Evolutionary conservation across 2,797 vertebrate genomes (phyloP), one percentile per base, ranked within the genome.

Genomic region (Phrynocephalus guinanensis): DNA sequence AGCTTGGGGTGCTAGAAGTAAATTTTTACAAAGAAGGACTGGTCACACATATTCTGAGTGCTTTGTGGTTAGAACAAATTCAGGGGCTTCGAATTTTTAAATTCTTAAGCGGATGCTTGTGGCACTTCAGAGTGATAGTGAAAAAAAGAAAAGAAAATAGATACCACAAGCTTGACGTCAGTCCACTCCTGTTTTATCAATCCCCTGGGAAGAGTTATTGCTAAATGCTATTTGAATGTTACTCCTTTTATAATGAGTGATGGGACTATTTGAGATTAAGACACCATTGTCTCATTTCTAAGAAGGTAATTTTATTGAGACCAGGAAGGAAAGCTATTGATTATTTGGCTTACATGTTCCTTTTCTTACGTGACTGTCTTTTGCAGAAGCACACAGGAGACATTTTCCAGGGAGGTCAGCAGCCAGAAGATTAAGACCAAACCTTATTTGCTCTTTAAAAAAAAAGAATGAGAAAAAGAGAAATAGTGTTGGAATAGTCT

Each of bases 321-420:
- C 13, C 11, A 68, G 67, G 84, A 70, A 30, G 68, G 3, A 70
- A 79, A 33, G 44, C 44, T 33, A 79, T 70, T 67, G 73, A 85
- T 85, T 77, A 16, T 11, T 38, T 52, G 9, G 16, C 28, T 11
- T 20, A 63, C 3, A 6, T 50, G 38, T 30, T 85, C 11, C 63
- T 16, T 85, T 52, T 16, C 11, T 52, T 79, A 79, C 20, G 76
- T 85, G 84, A 85, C 63, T 48, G 16, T 85, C 44, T 70, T 15
- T 56, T 67, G 48, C n/a, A 16, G 68, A 85, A 28, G 75, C 28
- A 85, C 75, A 85, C 20, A 33, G 63, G 30, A 52, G 5, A 44
- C 9, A 22, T 77, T 9, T 63, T 76, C 56, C 26, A 66, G 30
- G 20, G 7, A 50, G 50, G 76, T 67, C 3, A 76, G 26, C n/a